A percentile compares a stretch with the other conserved stretches of the same genome.
phyloP scores from a whole-genome alignment of 2,888 invertebrate species.

The Amphimallon solstitiale region DNA sequence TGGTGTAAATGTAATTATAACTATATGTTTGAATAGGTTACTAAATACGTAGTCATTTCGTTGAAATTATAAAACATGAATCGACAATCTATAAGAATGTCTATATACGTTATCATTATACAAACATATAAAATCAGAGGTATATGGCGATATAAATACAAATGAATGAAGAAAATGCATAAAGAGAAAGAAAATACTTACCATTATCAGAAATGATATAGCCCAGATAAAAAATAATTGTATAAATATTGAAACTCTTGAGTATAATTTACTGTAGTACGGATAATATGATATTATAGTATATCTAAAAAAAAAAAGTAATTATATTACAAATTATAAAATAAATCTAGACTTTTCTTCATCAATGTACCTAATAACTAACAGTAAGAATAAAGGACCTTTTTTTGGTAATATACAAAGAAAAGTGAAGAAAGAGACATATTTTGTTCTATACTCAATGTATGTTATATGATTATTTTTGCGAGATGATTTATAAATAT shows the following conservation, averaged over 20 bases:
- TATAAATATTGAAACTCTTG: constrained; percentile 74
- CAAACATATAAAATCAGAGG: constrained; percentile 7
- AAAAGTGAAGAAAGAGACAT: too few relatives aligned
- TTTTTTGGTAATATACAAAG: too few relatives aligned
- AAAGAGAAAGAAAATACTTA: constrained; percentile 62
- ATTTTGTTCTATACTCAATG: too few relatives aligned
- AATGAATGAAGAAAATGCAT: constrained; percentile 9
- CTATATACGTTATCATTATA: constrained; percentile 3
- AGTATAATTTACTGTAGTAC: constrained; percentile 82
- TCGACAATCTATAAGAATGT: too few relatives aligned
- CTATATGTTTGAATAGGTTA: too few relatives aligned
- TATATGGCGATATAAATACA: background rate
- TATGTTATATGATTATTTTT: too few relatives aligned
- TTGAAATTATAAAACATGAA: background rate
- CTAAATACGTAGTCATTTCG: too few relatives aligned
- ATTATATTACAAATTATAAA: background rate
- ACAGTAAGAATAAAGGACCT: too few relatives aligned
- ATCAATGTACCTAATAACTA: too few relatives aligned
- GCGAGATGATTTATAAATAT: too few relatives aligned
- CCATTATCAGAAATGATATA: constrained; percentile 78
- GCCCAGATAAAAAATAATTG: constrained; percentile 86
- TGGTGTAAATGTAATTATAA: too few relatives aligned
- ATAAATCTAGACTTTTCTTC: too few relatives aligned
- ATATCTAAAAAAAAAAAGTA: constrained; percentile 71
- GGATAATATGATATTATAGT: constrained; percentile 85